phyloP scores from a whole-genome alignment of 2,888 invertebrate genomes.

The Ophioninae sp. region DNA sequence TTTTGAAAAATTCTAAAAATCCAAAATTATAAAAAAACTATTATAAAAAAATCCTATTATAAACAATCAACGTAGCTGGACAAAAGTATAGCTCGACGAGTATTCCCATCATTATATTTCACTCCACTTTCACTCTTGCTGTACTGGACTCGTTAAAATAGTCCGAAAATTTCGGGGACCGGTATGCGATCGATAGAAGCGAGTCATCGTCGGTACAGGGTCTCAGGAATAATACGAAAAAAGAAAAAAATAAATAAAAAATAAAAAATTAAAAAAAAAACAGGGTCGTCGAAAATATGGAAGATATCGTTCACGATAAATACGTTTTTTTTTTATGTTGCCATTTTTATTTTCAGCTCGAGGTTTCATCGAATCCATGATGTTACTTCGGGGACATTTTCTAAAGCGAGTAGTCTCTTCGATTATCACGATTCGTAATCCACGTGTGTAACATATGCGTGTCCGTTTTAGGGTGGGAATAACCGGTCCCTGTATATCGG shows the following conservation, averaged over 20 bases:
- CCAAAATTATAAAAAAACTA: too few relatives aligned
- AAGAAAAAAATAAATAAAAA: constrained; percentile 21
- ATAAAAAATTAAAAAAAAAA: constrained; percentile 20
- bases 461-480: constrained; percentile 38
- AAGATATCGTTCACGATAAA: constrained; percentile 60
- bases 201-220: constrained; percentile 44
- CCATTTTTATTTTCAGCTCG: background rate
- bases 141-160: constrained; percentile 37
- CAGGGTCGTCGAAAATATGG: constrained; percentile 54
- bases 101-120: too few relatives aligned
- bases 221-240: constrained; percentile 21
- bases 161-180: constrained; percentile 43
- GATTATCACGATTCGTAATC: constrained; percentile 26
- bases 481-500: constrained; percentile 49
- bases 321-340: constrained; percentile 4
- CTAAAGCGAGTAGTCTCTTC: constrained; percentile 23
- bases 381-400: constrained; percentile 16
- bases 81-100: too few relatives aligned
- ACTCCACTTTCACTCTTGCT: background rate
- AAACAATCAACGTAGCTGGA: too few relatives aligned
- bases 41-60: too few relatives aligned
- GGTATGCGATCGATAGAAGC: constrained; percentile 55
- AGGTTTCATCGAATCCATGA: constrained; percentile 48
- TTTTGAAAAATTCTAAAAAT: too few relatives aligned
- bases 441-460: constrained; percentile 3